Percentiles rank a stretch among this genome's conserved stretches.
These are phyloP conservation scores for Microcebus tavaratra DNA, from an alignment of 2,113 vertebrate genomes.

Conservation along the genomic window DNA sequence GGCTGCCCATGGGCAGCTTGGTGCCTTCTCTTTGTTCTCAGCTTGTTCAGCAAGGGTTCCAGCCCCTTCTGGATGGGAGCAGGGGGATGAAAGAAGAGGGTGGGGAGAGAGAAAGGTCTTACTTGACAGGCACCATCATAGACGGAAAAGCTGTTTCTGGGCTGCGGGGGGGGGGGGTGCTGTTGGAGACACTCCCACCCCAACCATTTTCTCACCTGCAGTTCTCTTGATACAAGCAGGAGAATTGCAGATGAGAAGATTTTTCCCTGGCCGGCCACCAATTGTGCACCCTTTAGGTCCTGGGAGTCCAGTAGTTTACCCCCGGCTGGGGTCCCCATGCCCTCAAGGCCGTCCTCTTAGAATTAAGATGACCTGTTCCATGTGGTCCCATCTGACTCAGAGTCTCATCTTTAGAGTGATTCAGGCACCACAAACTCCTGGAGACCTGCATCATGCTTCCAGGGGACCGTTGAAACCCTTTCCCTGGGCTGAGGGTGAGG, in stretches of 20 bases:
- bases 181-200: neutral
- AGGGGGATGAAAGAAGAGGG: neutral
- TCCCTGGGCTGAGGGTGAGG: neutral
- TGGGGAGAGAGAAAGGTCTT: neutral
- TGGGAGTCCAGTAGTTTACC: too few relatives aligned
- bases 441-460: neutral
- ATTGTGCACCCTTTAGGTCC: neutral
- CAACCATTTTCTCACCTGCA: neutral
- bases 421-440: neutral
- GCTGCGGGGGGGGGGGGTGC: rapidly evolving
- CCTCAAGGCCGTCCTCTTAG: neutral
- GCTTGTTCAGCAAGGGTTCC: neutral
- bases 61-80: neutral
- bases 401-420: neutral
- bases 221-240: neutral
- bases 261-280: neutral
- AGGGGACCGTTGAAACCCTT: neutral
- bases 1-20: neutral
- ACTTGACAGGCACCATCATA: neutral
- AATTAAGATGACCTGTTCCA: neutral
- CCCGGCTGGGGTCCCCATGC: neutral
- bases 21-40: neutral
- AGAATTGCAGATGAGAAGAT: neutral
- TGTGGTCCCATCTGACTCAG: neutral
- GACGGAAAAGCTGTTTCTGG: neutral